Evolutionary conservation across 2,113 vertebrate genomes (phyloP), one percentile per base, ranked within the genome.

Genomic region (Anarrhichthys ocellatus): DNA sequence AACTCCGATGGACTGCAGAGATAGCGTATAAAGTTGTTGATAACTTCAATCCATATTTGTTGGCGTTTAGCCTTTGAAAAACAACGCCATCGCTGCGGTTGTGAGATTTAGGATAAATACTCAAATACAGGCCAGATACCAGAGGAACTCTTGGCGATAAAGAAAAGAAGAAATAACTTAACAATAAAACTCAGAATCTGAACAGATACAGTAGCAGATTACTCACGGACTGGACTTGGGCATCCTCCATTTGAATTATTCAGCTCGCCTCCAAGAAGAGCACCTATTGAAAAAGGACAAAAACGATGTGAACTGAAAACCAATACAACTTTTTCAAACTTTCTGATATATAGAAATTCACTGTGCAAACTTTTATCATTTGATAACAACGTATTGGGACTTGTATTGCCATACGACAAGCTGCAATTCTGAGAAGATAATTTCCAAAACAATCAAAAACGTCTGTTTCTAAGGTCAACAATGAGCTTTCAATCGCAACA

Each of bases 161-260:
- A 71, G 15, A 52, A 78, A 72, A 65, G 20, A 72, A 56, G 20
- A 20, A 67, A 48, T 32, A 63, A 14, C 15, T 32, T 34, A 52
- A 46, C 29, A 56, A 86, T 4, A 71, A 29, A 73, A 71, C 29
- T 66, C 24, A 44, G 18, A 24, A 63, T 58, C 24, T n/a, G 3
- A 66, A 71, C 11, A 87, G 64, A 71, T 36, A 61, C 8, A 69
- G 32, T 18, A 72, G 36, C 36, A 72, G 34, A 70, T 22, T 75
- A 97, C 98, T 99, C 88, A 99, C 98, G 97, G 20, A 99, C 97
- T 11, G 98, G 98, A 90, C 98, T 99, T 1, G 97, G 97, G 83
- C 98, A 99, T 86, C 96, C 97, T 91, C 98, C 98, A 0, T 99
- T 99, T 9, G 97, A 97, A 92, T 95, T 98, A 94, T 93, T 97